A percentile compares a stretch with the other conserved stretches of the same genome.
Conservation (phyloP, 2,888 invertebrate species). For the Villa cingulata region DNA sequence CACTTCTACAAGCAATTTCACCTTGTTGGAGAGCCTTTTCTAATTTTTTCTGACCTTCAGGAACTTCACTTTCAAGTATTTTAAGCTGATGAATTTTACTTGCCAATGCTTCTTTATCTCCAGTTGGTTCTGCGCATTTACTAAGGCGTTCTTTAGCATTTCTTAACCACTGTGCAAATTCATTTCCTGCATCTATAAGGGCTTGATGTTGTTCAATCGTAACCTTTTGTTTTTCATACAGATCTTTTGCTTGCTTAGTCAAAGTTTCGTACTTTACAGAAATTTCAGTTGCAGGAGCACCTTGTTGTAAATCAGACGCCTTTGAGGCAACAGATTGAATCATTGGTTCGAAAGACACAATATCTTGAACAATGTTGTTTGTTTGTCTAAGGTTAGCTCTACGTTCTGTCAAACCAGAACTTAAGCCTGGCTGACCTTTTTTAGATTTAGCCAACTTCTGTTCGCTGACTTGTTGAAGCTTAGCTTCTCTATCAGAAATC, state of each 20-base stretch:
- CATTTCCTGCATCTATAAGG: conserved; percentile 81
- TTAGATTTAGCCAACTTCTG: conserved; percentile 68
- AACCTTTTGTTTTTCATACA: conserved; percentile 78
- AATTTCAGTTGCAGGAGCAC: conserved; percentile 82
- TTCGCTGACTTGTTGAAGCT: conserved; percentile 78
- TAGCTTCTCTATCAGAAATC: conserved; percentile 86
- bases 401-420: conserved; percentile 66
- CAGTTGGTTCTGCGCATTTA: conserved; percentile 85
- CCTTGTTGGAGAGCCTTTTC: conserved; percentile 72
- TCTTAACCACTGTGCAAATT: conserved; percentile 85
- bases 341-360: conserved; percentile 93
- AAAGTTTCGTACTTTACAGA: conserved; percentile 80
- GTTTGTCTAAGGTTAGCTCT: conserved; percentile 82
- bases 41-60: conserved; percentile 70
- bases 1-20: conserved; percentile 71
- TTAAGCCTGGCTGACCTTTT: conserved; percentile 64
- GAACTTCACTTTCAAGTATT: conserved; percentile 67
- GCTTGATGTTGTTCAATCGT: conserved; percentile 84
- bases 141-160: conserved; percentile 79
- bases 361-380: conserved; percentile 90
- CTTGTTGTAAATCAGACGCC: conserved; percentile 82
- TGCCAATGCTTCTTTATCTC: conserved; percentile 76
- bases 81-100: conserved; percentile 77
- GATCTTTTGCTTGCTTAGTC: conserved; percentile 78
- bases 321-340: conserved; percentile 89